A percentile compares a stretch with the other conserved stretches of the same genome.
These are phyloP conservation scores for Clarias batrachus DNA, from an alignment of 2,113 vertebrate species.

Conservation along the genomic window DNA sequence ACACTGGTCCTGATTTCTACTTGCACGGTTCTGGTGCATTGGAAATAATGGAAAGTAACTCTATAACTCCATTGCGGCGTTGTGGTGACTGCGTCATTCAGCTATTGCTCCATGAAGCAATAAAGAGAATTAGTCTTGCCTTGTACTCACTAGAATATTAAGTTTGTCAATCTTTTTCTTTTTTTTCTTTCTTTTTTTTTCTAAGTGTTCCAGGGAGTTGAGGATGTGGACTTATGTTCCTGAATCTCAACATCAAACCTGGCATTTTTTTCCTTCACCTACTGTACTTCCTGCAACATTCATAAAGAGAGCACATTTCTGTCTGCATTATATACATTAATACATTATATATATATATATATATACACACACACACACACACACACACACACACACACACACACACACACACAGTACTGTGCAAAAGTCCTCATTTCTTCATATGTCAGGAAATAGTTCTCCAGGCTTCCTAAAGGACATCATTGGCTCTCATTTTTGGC, in stretches of 20 bases:
- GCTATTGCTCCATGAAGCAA: neutral
- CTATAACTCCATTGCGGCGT: neutral
- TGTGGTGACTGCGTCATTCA: neutral
- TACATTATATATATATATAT: no score
- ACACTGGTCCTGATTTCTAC: neutral
- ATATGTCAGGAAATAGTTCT: no score
- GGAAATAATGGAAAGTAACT: neutral
- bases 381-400: no score
- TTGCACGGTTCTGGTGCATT: neutral
- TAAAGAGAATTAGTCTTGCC: neutral
- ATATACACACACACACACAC: no score
- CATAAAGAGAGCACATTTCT: no score
- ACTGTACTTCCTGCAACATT: no score
- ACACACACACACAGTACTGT: no score
- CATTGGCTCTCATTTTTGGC: no score
- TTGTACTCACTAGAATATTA: neutral
- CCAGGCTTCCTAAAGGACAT: no score
- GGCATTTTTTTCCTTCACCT: no score
- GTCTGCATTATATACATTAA: no score
- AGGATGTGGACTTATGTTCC: neutral
- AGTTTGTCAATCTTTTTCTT: neutral
- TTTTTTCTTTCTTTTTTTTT: neutral
- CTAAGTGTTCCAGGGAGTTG: neutral
- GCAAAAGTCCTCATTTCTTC: no score
- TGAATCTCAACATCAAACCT: neutral